Conservation (phyloP, 2,888 invertebrate species). For the Trissolcus japonicus region DNA sequence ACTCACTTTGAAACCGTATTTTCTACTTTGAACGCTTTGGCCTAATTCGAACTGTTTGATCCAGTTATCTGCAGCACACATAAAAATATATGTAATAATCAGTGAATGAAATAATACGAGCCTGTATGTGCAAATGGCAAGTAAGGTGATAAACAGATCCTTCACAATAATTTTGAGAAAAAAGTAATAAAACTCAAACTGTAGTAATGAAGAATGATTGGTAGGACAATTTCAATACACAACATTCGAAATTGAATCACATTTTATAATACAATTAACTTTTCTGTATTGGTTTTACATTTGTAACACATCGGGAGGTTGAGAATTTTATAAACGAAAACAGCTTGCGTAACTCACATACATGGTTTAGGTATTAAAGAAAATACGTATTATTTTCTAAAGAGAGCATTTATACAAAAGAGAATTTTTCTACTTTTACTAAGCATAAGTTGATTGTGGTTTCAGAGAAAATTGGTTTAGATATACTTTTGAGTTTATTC, state of each 20-base stretch:
- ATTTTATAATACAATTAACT: not conserved
- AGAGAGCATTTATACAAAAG: constrained; percentile 5
- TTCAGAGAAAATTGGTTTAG: constrained; percentile 1
- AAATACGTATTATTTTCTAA: constrained; percentile 6
- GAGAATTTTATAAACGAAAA: not conserved
- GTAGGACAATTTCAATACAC: not conserved
- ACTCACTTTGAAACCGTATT: constrained; percentile 30
- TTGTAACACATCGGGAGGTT: not conserved
- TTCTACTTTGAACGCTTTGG: constrained; percentile 35
- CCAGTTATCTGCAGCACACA: constrained; percentile 26
- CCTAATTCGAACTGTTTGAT: constrained; percentile 32
- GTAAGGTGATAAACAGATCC: not conserved
- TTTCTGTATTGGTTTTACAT: not conserved
- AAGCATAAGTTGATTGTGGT: constrained; percentile 13
- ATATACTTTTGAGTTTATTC: not conserved
- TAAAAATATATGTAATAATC: constrained; percentile 22
- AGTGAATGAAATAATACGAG: constrained; percentile 8
- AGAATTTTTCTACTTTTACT: constrained; percentile 13
- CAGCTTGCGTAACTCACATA: not conserved
- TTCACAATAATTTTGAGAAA: not conserved
- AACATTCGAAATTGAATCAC: not conserved
- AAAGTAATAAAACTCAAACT: not conserved
- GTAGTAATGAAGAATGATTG: not conserved
- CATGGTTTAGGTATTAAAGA: constrained; percentile 1
- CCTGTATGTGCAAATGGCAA: not conserved